Base-by-base conservation (phyloP, 2,113 vertebrate species). In the Chloroceryle aenea region DNA sequence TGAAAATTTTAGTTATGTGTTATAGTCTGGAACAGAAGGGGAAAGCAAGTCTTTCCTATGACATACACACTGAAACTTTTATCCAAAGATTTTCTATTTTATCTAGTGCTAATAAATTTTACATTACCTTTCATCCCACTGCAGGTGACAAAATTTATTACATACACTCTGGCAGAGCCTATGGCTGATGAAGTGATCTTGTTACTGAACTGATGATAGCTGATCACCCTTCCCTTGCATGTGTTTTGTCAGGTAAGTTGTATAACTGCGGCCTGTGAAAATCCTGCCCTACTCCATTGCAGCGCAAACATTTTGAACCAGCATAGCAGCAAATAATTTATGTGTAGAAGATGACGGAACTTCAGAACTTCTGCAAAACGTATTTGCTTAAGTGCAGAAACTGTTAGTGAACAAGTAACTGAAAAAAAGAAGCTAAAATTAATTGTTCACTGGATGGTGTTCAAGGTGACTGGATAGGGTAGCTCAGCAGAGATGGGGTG, bases 261-360 rank as follows among this genome's bases (percentile, higher is more conserved):
- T 10, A 17, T 7, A 17, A 10, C 22, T 64, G 17, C 43, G 66
- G 29, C 43, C 62, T 82, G 47, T 63, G 87, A 87, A 89, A 94
- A 72, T 9, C 13, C 66, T 85, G 74, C 61, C 45, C 26, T 47
- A 0, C 22, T 63, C 34, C 27, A 21, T 53, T 30, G 27, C 40
- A 17, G 34, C 61, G 32, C 18, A 52, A 12, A 52, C 14, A 8
- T 73, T 77, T 38, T 25, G 63, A 77, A 13, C 36, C 36, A 47
- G 18, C 7, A 2, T 3, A 45, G 47, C 38, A 63, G 30, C 43
- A 85, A 72, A 29, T 38, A 43, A 68, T 72, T 75, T n/a, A 26
- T 53, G 10, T 4, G 0, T 3, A n/a, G n/a, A 48, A 61, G 64
- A 62, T 0, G 2, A n/a, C 0, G 34, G 63, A 61, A 48, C 29